These are phyloP conservation scores for Trachythela sp. DNA, from an alignment of 64 coral and sea anemone genomes.

Conservation along the genomic window DNA sequence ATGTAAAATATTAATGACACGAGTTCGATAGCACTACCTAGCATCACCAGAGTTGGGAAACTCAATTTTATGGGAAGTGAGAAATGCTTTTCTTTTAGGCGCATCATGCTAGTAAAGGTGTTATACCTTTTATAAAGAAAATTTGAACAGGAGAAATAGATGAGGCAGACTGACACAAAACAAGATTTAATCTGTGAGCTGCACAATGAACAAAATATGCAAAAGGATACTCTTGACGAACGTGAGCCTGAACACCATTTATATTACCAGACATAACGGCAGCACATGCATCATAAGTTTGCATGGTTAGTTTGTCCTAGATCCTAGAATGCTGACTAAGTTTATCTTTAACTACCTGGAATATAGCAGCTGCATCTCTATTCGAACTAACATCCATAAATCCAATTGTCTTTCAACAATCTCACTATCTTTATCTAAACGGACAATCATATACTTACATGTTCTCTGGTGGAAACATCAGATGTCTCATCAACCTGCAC, in stretches of 20 bases:
- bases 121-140: not conserved
- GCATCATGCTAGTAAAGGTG: not conserved
- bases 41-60: no score
- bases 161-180: not conserved
- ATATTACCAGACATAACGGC: no score
- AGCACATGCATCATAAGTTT: not conserved
- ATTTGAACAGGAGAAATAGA: not conserved
- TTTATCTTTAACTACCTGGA: no score
- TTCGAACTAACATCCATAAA: not conserved
- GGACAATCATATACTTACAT: not conserved
- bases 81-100: no score
- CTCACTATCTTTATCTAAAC: not conserved
- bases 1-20: no score
- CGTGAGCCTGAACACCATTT: not conserved
- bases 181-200: not conserved
- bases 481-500: no score
- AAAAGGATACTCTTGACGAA: not conserved
- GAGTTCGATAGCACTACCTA: no score
- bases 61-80: no score
- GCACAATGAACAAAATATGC: constrained; percentile 6
- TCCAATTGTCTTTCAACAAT: not conserved
- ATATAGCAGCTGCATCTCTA: constrained; percentile 4
- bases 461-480: not conserved
- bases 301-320: not conserved
- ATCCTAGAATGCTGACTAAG: not conserved